phyloP scores from a whole-genome alignment of 1,140 invertebrate species.

The Drosophila tsacasi region DNA sequence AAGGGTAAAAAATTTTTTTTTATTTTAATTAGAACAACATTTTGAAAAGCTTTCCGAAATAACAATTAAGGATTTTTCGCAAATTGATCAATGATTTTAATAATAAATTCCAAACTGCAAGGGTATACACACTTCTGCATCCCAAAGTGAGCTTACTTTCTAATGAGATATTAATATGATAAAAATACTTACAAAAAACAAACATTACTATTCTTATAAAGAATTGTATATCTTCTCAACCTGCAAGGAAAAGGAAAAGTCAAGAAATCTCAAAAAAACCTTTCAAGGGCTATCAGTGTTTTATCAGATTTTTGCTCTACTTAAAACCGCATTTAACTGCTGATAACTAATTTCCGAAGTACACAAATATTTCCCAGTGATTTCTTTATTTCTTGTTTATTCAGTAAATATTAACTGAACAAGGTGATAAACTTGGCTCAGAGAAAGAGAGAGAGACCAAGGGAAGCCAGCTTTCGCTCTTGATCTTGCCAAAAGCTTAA shows the following conservation, averaged over 20 bases:
- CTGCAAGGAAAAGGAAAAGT: background rate
- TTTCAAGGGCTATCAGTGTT: background rate
- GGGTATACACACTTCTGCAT: too few relatives aligned
- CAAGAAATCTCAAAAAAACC: background rate
- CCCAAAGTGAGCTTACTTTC: too few relatives aligned
- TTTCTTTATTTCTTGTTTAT: background rate
- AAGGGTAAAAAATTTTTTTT: too few relatives aligned
- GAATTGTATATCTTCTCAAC: background rate
- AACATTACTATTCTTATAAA: background rate
- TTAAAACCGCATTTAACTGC: background rate
- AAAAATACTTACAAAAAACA: background rate
- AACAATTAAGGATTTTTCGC: too few relatives aligned
- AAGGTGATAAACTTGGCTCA: background rate
- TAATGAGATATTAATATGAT: background rate
- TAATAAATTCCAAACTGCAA: too few relatives aligned
- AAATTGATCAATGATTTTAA: too few relatives aligned
- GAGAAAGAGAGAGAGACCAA: background rate
- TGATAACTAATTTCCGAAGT: background rate
- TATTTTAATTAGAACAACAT: too few relatives aligned
- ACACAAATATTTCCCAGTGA: background rate
- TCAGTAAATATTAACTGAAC: conserved; percentile 1
- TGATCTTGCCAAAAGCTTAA: conserved; percentile 17
- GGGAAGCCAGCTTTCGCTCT: conserved; percentile 2
- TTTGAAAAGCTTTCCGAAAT: too few relatives aligned
- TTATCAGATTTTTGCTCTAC: background rate